phyloP scores from a whole-genome alignment of 1,140 invertebrate species.

The Drosophila teissieri region DNA sequence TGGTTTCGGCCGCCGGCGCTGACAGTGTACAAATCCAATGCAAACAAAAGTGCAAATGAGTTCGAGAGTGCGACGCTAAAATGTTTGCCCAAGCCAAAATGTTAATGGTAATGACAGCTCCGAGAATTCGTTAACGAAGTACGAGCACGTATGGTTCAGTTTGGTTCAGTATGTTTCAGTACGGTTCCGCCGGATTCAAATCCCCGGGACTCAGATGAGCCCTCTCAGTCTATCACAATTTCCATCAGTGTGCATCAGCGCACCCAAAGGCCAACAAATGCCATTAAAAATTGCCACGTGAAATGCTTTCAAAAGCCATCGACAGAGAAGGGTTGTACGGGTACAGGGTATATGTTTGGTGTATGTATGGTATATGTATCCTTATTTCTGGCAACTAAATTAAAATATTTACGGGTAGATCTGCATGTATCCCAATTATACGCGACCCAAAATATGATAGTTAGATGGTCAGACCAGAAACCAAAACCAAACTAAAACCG shows the following conservation, averaged over 20 bases:
- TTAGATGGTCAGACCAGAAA: conserved; percentile 28
- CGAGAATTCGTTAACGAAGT: conserved; percentile 62
- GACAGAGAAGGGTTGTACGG: not conserved
- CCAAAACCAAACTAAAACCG: conserved; percentile 24
- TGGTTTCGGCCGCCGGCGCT: conserved; percentile 43
- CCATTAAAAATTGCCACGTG: conserved; percentile 57
- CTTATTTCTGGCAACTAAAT: conserved; percentile 35
- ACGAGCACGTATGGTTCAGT: conserved; percentile 21
- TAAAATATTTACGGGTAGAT: conserved; percentile 37
- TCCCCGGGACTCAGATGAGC: not conserved
- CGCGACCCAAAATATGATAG: conserved; percentile 61
- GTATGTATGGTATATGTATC: not conserved
- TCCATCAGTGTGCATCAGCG: conserved; percentile 25
- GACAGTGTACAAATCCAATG: conserved; percentile 55
- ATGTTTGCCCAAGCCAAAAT: conserved; percentile 71
- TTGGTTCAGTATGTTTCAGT: not conserved
- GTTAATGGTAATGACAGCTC: conserved; percentile 68
- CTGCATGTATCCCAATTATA: conserved; percentile 70
- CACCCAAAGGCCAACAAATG: conserved; percentile 16
- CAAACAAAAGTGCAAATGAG: conserved; percentile 61
- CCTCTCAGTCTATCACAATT: conserved; percentile 12
- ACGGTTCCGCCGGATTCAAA: not conserved
- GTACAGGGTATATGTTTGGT: too few relatives aligned
- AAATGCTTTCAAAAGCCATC: conserved; percentile 46
- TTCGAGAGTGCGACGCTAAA: conserved; percentile 53